Evolutionary conservation across 1,140 invertebrate genomes (phyloP), one percentile per base, ranked within the genome.

Genomic region (Anadara kagoshimensis): DNA sequence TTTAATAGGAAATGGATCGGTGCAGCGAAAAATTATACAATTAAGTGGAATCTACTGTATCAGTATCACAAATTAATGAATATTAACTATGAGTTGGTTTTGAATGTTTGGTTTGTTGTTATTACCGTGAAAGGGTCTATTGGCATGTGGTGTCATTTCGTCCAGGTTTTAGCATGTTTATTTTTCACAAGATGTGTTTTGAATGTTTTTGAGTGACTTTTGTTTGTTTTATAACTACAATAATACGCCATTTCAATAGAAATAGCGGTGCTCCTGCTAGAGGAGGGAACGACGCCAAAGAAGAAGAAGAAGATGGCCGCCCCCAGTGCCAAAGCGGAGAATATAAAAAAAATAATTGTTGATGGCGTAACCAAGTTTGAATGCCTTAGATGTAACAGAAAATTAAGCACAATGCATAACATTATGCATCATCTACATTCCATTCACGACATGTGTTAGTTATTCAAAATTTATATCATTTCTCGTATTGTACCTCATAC

Each of bases 361-460:
- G 53, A 56, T 20, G 53, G 53, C 53, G 53, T 56, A 56, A 56
- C 53, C 16, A 56, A 56, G 53, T 56, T 56, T 56, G 53, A 56
- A 56, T 56, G 53, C 53, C 53, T 56, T 56, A 56, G 20, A 56
- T 56, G 53, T 56, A 56, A 56, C 53, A 56, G 53, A 56, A 18
- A 56, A 56, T 56, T 56, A 56, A 56, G 53, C 53, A 56, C 53
- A 56, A 56, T 56, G 53, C 53, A 56, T 20, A 18, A 22, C 53
- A 56, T 56, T 56, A 56, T 56, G 53, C 53, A 56, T 56, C 53
- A 56, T 56, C 53, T 56, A 56, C 53, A 56, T 56, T 56, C 53
- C 53, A 56, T 56, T 56, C 53, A 56, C 53, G 53, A 56, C 53
- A 56, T 56, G 53, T 56, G 53, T 56, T 56, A 56, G 53, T 56